Evolutionary conservation across 2,888 invertebrate species (phyloP).

Genomic region (Prosopocoilus inquinatus): DNA sequence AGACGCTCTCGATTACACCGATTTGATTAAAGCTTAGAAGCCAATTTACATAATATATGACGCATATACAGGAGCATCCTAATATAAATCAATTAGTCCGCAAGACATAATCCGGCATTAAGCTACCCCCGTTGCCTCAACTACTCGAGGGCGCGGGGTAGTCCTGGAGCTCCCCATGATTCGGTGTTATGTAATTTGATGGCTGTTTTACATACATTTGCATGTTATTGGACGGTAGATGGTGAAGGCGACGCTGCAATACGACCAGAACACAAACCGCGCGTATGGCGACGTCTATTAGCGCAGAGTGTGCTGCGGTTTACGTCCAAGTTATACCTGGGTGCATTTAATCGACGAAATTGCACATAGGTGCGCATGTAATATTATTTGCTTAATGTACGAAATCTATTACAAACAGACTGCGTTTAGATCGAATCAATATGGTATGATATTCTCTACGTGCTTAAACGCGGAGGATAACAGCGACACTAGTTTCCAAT

Average conservation of each 20-base stretch:
- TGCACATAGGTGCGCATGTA: too few relatives aligned
- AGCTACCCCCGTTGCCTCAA: conserved; percentile 26
- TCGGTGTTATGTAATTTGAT: conserved; percentile 47
- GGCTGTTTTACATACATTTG: conserved; percentile 49
- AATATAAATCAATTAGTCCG: conserved; percentile 37
- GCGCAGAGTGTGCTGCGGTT: conserved; percentile 20
- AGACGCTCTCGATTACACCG: conserved; percentile 1
- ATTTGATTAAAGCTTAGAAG: conserved; percentile 8
- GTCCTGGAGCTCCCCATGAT: conserved; percentile 29
- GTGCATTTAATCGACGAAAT: too few relatives aligned
- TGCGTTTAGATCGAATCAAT: too few relatives aligned
- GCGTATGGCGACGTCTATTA: conserved; percentile 37
- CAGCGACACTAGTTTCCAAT: too few relatives aligned
- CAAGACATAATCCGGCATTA: conserved; percentile 31
- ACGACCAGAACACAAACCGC: conserved; percentile 33
- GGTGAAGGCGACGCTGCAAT: conserved; percentile 28
- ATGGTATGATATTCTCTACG: too few relatives aligned
- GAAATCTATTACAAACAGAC: too few relatives aligned
- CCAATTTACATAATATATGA: conserved; percentile 22
- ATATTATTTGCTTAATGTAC: too few relatives aligned
- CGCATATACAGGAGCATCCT: conserved; percentile 15
- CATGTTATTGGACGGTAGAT: conserved; percentile 45
- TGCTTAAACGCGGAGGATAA: too few relatives aligned
- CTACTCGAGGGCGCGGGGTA: neutral
- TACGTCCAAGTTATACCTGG: neutral